Evolutionary conservation across 2,113 vertebrate species (phyloP), one percentile per base, ranked within the genome.

Genomic region (Bostrychus sinensis): DNA sequence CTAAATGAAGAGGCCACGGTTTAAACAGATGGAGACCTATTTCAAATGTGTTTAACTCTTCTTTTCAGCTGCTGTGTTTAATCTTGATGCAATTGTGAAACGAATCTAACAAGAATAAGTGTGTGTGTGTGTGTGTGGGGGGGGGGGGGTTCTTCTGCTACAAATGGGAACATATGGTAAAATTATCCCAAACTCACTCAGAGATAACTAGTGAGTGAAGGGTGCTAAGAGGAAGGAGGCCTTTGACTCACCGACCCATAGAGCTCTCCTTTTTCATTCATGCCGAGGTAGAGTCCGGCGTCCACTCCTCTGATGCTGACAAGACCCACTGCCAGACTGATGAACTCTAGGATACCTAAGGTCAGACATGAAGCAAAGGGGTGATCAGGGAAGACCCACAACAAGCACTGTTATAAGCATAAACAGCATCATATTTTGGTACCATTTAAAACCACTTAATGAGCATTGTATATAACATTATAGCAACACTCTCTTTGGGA

Each of bases 221-320:
- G 42, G 32, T 53, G 60, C 63, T 25, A 38, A 73, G 66, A 19
- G 30, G 62, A 69, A 42, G n/a, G 56, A 56, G 48, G 28, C 46
- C 32, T 66, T 86, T 79, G 78, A 96, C 96, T 96, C 93, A 99
- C 97, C 93, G 97, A 98, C 88, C 97, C 97, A 91, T 94, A 98
- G 71, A 99, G 95, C 78, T 98, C 97, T 85, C 97, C 97, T 91
- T 94, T 92, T 81, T 98, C 96, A 20, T 98, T 98, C 97, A 99
- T 99, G 82, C 96, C 95, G 75, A 99, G 94, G 91, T 98, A 99
- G 60, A 98, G 94, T 87, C 96, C 96, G 0, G 95, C 95, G 60
- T 99, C 97, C 89, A 99, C 96, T 50, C 97, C 97, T 56, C 96
- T 94, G 90, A 99, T 98, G 91, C 97, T 99, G 88, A 99, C 96